Percentiles rank a stretch among this genome's conserved stretches.
phyloP scores from a whole-genome alignment of 1,140 invertebrate species.

The Lepidurus couesii region DNA sequence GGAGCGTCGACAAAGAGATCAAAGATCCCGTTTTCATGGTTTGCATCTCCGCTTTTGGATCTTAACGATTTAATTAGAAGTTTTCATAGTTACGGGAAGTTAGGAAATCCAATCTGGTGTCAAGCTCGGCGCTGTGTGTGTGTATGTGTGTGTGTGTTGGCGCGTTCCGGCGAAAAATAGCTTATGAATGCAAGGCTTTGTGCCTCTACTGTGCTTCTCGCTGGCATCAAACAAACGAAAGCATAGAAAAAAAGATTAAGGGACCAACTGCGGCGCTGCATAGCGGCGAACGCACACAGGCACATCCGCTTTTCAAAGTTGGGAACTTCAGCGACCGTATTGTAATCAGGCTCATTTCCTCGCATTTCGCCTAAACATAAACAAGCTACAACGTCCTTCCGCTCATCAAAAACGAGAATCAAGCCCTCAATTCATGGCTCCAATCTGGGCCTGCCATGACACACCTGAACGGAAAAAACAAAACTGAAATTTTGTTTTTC shows the following conservation, averaged over 20 bases:
- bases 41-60: not conserved
- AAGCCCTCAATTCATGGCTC: not conserved
- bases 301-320: not conserved
- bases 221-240: not conserved
- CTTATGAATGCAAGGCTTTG: not conserved
- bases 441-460: not conserved
- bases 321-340: not conserved
- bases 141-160: not conserved
- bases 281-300: not conserved
- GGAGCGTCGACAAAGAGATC: not conserved
- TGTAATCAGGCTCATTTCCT: constrained; percentile 22
- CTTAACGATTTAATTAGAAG: constrained; percentile 16
- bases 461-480: not conserved
- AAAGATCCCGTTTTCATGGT: constrained; percentile 2
- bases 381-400: constrained; percentile 10
- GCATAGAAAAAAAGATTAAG: not conserved
- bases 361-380: constrained; percentile 6
- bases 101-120: not conserved
- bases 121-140: not conserved
- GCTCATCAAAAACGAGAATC: not conserved
- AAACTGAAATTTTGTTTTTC: not conserved
- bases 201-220: not conserved
- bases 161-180: not conserved
- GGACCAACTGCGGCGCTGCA: not conserved
- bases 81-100: not conserved